Percentiles rank a stretch among this genome's conserved stretches.
Evolutionary conservation across 23 tunicate species (phyloP).

Genomic region (Ascidia mentula): DNA sequence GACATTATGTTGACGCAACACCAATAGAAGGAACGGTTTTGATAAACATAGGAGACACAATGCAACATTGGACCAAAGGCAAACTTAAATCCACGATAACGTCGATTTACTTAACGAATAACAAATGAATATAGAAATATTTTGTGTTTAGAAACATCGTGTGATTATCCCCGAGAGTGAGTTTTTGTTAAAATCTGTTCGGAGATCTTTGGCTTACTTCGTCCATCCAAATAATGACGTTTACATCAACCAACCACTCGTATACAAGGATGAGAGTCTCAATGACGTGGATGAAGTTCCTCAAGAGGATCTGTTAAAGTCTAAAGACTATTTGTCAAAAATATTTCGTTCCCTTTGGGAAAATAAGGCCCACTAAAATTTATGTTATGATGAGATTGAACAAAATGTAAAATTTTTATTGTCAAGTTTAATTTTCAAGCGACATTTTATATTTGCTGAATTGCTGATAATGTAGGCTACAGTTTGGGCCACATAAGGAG

Average conservation of each 20-base stretch:
- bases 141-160: not conserved
- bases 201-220: conserved; percentile 38
- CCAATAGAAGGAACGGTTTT: not conserved
- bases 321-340: not conserved
- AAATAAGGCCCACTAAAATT: not conserved
- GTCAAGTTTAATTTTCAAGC: no score
- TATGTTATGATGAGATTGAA: no score
- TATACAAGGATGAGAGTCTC: not conserved
- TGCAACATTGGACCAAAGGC: not conserved
- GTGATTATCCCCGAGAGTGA: not conserved
- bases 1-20: not conserved
- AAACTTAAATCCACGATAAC: not conserved
- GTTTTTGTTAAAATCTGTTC: not conserved
- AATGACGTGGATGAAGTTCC: not conserved
- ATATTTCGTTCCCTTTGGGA: not conserved
- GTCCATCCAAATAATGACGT: conserved; percentile 33
- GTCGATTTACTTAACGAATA: not conserved
- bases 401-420: no score
- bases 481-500: no score
- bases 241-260: conserved; percentile 3
- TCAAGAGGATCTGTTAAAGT: not conserved
- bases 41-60: not conserved
- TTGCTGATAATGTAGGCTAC: no score
- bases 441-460: no score
- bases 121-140: not conserved